These are phyloP conservation scores for Heliconius ismenius DNA, from an alignment of 2,888 invertebrate genomes.

Conservation along the genomic window DNA sequence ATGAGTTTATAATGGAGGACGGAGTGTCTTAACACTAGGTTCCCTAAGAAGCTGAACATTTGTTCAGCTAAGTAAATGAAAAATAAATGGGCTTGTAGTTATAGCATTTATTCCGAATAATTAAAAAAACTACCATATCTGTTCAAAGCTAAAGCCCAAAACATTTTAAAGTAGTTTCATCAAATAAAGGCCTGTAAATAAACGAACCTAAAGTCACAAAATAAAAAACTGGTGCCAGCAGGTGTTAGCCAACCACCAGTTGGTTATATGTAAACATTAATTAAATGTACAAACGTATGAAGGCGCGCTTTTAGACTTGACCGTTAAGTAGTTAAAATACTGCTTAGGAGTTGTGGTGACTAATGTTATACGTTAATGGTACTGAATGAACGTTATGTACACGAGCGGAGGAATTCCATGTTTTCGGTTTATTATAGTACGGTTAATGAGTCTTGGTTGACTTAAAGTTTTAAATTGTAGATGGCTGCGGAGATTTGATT, in stretches of 20 bases:
- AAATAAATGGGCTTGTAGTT: too few species aligned
- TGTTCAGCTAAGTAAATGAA: too few species aligned
- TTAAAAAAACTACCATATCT: too few species aligned
- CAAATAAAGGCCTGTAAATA: not conserved
- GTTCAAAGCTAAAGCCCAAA: not conserved
- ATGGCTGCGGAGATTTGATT: too few species aligned
- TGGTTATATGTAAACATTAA: slow-evolving; percentile 27
- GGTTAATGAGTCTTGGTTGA: too few species aligned
- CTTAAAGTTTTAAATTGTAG: too few species aligned
- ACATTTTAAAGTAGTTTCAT: not conserved
- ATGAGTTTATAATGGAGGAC: too few species aligned
- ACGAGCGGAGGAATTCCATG: not conserved
- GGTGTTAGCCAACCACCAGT: slow-evolving; percentile 7
- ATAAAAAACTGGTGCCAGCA: not conserved
- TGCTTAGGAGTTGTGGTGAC: not conserved
- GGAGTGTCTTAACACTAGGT: too few species aligned
- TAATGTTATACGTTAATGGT: not conserved
- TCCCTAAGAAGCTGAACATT: too few species aligned
- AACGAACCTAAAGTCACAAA: not conserved
- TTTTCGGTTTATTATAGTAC: not conserved
- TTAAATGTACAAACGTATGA: slow-evolving; percentile 19
- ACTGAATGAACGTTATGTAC: not conserved
- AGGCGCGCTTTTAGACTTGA: slow-evolving; percentile 19
- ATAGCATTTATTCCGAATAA: too few species aligned
- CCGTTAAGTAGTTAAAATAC: not conserved